phyloP scores from a whole-genome alignment of 2,113 vertebrate genomes.

The Microcebus ravelobensis region DNA sequence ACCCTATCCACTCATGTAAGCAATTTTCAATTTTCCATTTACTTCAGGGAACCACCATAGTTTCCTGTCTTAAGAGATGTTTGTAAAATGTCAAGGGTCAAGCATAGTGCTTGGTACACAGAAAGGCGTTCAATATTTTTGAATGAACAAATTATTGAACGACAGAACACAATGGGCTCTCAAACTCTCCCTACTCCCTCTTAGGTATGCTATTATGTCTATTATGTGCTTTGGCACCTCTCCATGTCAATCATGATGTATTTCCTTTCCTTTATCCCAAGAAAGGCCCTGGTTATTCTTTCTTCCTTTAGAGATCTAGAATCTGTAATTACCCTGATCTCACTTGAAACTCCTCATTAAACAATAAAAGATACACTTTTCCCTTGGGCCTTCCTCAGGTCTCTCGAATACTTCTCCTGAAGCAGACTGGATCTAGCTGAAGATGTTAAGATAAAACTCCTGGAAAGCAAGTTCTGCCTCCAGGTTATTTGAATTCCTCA shows the following conservation, averaged over 20 bases:
- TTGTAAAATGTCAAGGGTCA: conserved; percentile 41
- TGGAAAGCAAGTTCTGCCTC: conserved; percentile 32
- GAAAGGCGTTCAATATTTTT: conserved; percentile 64
- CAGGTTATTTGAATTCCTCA: conserved; percentile 47
- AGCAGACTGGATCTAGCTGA: conserved; percentile 9
- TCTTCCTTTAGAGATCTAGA: conserved; percentile 53
- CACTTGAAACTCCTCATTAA: conserved; percentile 42
- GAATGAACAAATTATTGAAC: conserved; percentile 61
- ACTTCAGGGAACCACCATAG: neutral
- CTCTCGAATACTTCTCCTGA: neutral
- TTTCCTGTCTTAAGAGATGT: conserved; percentile 7
- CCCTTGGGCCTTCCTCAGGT: neutral
- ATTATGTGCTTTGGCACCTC: conserved; percentile 38
- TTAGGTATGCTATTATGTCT: conserved; percentile 33
- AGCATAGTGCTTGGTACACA: conserved; percentile 1
- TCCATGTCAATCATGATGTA: conserved; percentile 43
- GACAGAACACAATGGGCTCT: conserved; percentile 47
- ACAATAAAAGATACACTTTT: conserved; percentile 40
- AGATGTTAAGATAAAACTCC: neutral
- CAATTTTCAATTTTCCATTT: conserved; percentile 57
- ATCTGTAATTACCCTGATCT: conserved; percentile 58
- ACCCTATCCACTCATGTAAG: neutral
- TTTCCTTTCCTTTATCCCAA: conserved; percentile 46
- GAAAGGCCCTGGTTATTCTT: conserved; percentile 55
- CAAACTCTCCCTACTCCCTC: neutral